Evolutionary conservation across 2,797 vertebrate species (phyloP).

Genomic region (Knipowitschia caucasica): DNA sequence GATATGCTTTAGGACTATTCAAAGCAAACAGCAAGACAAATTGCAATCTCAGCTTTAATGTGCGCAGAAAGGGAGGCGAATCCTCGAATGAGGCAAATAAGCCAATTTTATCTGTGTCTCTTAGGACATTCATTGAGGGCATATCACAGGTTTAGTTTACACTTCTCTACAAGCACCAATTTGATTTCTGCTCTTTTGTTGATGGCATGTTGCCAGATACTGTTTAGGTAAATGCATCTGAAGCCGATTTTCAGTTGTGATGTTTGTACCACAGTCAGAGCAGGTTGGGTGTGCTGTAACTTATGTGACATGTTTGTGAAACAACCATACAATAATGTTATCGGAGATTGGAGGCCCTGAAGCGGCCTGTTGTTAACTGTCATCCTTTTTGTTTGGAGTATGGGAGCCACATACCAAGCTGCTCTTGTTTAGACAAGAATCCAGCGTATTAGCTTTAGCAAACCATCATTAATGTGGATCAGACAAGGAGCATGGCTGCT

Average conservation of each 20-base stretch:
- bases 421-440: constrained; percentile 70
- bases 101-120: constrained; percentile 60
- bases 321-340: constrained; percentile 18
- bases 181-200: constrained; percentile 35
- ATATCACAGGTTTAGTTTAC: constrained; percentile 40
- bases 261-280: background rate
- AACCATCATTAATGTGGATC: constrained; percentile 78
- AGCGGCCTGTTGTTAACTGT: constrained; percentile 46
- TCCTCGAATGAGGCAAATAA: constrained; percentile 66
- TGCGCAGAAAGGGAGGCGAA: constrained; percentile 60
- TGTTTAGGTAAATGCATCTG: constrained; percentile 18
- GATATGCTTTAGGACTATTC: constrained; percentile 83
- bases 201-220: constrained; percentile 21
- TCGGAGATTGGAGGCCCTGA: constrained; percentile 33
- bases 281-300: constrained; percentile 6
- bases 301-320: constrained; percentile 13
- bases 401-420: constrained; percentile 61
- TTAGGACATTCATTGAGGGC: constrained; percentile 45
- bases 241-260: constrained; percentile 19
- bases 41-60: constrained; percentile 81
- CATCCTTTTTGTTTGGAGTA: constrained; percentile 59
- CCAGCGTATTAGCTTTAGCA: constrained; percentile 67
- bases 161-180: constrained; percentile 16
- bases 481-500: constrained; percentile 70
- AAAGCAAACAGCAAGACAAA: constrained; percentile 84